Conservation (phyloP, 2,797 vertebrate species). For the Pitangus sulphuratus region DNA sequence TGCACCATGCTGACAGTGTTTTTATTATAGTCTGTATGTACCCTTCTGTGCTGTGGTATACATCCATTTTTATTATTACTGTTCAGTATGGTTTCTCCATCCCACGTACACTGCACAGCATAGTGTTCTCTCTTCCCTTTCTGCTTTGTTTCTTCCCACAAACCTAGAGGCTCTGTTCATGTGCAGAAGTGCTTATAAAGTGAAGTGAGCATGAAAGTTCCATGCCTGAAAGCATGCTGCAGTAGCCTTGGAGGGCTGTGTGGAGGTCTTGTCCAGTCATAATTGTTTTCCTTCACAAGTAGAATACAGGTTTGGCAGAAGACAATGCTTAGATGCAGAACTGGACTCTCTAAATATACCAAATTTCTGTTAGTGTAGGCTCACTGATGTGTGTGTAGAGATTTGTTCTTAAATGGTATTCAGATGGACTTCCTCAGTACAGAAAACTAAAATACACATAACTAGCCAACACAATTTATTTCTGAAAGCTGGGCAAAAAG, state of each 20-base stretch:
- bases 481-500: neutral
- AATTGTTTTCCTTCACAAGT: neutral
- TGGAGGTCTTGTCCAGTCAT: neutral
- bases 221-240: constrained; percentile 10
- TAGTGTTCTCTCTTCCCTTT: constrained; percentile 43
- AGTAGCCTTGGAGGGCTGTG: neutral
- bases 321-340: neutral
- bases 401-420: neutral
- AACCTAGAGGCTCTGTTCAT: neutral
- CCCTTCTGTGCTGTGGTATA: constrained; percentile 1
- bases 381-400: neutral
- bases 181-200: constrained; percentile 9
- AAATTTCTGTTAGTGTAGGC: neutral
- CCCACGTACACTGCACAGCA: neutral
- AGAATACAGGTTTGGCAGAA: neutral
- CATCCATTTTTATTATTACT: neutral
- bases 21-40: neutral
- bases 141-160: constrained; percentile 30
- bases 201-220: constrained; percentile 8
- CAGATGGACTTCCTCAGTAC: neutral
- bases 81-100: constrained; percentile 18
- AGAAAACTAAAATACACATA: neutral
- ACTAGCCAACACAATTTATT: neutral
- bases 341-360: neutral
- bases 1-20: neutral